phyloP scores from a whole-genome alignment of 1,140 invertebrate genomes.

The Glossosoma conforme region DNA sequence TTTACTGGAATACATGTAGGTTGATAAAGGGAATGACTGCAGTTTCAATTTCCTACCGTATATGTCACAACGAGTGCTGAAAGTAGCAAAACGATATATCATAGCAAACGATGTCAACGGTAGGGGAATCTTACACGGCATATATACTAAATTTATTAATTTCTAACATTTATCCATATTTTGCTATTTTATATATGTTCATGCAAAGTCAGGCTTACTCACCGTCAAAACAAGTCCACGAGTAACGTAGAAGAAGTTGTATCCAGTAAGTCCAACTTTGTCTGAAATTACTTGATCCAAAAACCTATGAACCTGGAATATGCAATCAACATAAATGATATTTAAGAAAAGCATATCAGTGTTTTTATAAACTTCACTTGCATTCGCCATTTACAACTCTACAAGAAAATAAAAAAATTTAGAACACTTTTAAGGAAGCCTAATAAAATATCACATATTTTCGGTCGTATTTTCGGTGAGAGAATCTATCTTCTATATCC shows the following conservation, averaged over 20 bases:
- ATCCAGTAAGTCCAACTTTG: conserved; percentile 52
- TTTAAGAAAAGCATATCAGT: neutral
- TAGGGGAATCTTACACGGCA: too few relatives aligned
- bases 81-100: too few relatives aligned
- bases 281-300: conserved; percentile 51
- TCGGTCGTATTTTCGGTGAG: neutral
- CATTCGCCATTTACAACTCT: neutral
- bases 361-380: neutral
- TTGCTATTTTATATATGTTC: too few relatives aligned
- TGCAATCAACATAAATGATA: neutral
- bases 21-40: too few relatives aligned
- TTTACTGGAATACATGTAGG: too few relatives aligned
- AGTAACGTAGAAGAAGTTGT: conserved; percentile 60
- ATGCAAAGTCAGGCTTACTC: too few relatives aligned
- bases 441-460: neutral
- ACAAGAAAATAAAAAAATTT: neutral
- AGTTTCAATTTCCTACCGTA: too few relatives aligned
- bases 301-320: conserved; percentile 53
- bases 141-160: too few relatives aligned
- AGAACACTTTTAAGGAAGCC: too few relatives aligned
- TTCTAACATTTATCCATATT: too few relatives aligned
- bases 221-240: conserved; percentile 59
- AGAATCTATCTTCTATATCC: neutral
- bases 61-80: too few relatives aligned
- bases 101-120: too few relatives aligned